Evolutionary conservation across 1,140 invertebrate genomes (phyloP), one percentile per base, ranked within the genome.

Genomic region (Heterodera carotae): DNA sequence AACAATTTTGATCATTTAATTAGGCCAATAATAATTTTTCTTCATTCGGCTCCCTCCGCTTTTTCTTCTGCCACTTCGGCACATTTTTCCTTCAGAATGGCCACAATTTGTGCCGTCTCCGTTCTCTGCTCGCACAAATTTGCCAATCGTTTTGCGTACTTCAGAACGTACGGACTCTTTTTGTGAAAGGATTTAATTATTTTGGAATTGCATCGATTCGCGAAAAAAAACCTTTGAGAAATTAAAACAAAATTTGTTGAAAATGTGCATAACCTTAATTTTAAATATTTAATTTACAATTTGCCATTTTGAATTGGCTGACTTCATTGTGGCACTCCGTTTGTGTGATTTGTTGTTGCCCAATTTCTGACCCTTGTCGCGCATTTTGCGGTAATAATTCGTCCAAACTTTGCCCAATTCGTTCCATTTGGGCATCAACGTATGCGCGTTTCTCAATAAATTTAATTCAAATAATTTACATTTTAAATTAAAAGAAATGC

Each of bases 91-190:
- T 36, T 76, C 33, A 83, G 29, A 34, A 25, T 62, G 27, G 33
- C 18, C 27, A 82, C 53, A 60, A 83, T 83, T 48, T 39, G 71
- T 33, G 76, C 66, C 29, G 78, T 60, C 34, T 48, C 36, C 67
- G 22, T 4, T 25, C 62, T n/a, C 22, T 76, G 80, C 43, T 90
- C 89, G 81, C 90, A 90, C 43, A 90, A 75, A 81, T 90, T 90
- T 15, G 89, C 88, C 76, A 90, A 84, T 7, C 86, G 81, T 81
- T 90, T 89, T 39, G 89, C 82, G 60, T 89, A 86, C 59, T 89
- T 86, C 67, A 90, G 76, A 27, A 88, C 89, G 82, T 89, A 89
- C 34, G 88, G 86, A 83, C 89, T 88, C 87, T 89, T 78, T 31
- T 31, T 25, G 22, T 27, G 12, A 27, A n/a, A 34, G 25, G 25